These are phyloP conservation scores for Parasteatoda lunata DNA, from an alignment of 2,888 invertebrate species.

Conservation along the genomic window DNA sequence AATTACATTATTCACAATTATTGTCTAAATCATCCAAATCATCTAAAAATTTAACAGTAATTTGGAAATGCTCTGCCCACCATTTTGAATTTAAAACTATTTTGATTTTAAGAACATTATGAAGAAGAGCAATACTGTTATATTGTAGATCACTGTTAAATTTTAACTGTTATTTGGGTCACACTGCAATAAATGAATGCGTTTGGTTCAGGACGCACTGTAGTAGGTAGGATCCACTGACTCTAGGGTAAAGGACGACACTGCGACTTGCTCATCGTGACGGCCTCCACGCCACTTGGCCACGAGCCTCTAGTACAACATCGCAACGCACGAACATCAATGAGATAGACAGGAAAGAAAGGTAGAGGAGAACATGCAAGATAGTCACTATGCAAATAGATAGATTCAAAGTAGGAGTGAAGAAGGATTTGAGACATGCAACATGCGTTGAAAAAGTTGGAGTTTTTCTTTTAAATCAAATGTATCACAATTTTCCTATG, in stretches of 20 bases:
- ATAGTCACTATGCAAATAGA: conserved; percentile 12
- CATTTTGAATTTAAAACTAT: not conserved
- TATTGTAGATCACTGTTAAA: too few relatives aligned
- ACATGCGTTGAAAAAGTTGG: not conserved
- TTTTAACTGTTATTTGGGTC: too few relatives aligned
- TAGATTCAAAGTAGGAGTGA: not conserved
- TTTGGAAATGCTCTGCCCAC: not conserved
- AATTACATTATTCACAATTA: too few relatives aligned
- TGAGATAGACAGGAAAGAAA: conserved; percentile 8
- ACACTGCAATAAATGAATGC: not conserved
- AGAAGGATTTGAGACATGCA: not conserved
- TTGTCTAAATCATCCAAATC: too few relatives aligned
- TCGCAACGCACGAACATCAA: conserved; percentile 46
- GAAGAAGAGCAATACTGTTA: not conserved
- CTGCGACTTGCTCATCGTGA: conserved; percentile 67
- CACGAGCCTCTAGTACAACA: conserved; percentile 61
- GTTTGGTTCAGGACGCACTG: conserved; percentile 50
- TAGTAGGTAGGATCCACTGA: conserved; percentile 64
- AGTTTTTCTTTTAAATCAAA: too few relatives aligned
- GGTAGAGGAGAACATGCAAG: conserved; percentile 1
- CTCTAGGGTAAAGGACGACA: conserved; percentile 49
- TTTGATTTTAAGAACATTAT: not conserved
- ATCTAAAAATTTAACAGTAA: not conserved
- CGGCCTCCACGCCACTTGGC: conserved; percentile 67
- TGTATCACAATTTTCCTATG: too few relatives aligned